Conservation (phyloP, 2,113 vertebrate genomes). For the Procavia capensis region DNA sequence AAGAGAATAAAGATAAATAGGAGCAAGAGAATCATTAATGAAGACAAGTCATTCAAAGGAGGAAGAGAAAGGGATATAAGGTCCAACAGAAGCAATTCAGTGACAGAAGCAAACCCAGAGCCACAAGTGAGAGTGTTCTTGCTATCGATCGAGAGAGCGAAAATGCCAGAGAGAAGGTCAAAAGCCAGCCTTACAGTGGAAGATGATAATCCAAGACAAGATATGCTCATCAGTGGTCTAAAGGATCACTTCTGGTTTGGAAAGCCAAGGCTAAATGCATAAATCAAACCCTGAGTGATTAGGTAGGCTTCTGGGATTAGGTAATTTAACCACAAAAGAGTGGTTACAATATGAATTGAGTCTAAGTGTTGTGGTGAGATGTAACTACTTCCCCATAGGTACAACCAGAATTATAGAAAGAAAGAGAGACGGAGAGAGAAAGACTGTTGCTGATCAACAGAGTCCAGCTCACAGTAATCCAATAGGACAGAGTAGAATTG, state of each 20-base stretch:
- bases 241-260: background rate
- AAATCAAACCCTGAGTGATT: background rate
- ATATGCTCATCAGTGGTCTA: background rate
- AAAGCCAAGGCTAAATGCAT: background rate
- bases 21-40: background rate
- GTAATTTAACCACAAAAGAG: background rate
- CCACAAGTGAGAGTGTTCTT: background rate
- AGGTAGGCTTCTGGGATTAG: background rate
- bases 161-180: background rate
- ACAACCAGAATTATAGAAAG: background rate
- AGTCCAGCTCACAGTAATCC: too few species aligned
- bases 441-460: too few species aligned
- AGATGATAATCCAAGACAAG: background rate
- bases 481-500: too few species aligned
- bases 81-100: background rate
- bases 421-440: too few species aligned
- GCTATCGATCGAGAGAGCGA: background rate
- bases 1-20: background rate
- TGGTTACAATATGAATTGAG: background rate
- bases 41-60: background rate
- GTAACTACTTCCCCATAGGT: constrained; percentile 9
- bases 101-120: background rate
- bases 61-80: background rate
- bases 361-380: background rate
- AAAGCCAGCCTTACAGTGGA: background rate